Evolutionary conservation across 2,113 vertebrate genomes (phyloP).

Genomic region (Pyrgilauda ruficollis): DNA sequence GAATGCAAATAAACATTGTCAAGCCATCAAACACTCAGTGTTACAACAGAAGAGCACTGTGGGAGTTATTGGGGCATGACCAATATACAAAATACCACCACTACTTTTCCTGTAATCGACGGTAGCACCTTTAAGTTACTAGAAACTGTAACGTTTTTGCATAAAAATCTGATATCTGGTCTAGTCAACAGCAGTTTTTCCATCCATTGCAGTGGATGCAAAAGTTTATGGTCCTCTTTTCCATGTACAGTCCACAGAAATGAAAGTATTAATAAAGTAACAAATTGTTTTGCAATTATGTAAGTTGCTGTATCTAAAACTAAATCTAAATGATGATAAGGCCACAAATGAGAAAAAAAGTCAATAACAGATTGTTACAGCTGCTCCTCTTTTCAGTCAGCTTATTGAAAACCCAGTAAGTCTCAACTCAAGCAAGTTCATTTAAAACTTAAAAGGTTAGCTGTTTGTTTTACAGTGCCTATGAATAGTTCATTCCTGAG

Average conservation of each 20-base stretch:
- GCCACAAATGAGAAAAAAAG: neutral
- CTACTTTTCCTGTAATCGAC: neutral
- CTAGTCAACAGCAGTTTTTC: neutral
- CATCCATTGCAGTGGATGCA: neutral
- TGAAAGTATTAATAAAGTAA: neutral
- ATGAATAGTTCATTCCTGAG: neutral
- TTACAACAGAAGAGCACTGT: slow-evolving; percentile 21
- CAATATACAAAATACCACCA: slow-evolving; percentile 3
- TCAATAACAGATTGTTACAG: neutral
- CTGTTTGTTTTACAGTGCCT: neutral
- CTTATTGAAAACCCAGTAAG: neutral
- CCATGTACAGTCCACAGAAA: neutral
- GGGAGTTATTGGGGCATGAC: slow-evolving; percentile 1
- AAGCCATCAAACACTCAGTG: neutral
- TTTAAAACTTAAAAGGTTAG: neutral
- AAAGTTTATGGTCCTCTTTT: neutral
- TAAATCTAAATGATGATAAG: neutral
- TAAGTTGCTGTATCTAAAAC: neutral
- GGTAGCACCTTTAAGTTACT: neutral
- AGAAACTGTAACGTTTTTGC: neutral
- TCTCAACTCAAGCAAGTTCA: neutral
- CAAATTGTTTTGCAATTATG: neutral
- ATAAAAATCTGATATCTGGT: neutral
- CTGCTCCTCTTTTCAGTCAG: neutral
- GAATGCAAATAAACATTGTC: slow-evolving; percentile 46